Conservation (phyloP, 2,113 vertebrate genomes). For the Petaurus breviceps region DNA sequence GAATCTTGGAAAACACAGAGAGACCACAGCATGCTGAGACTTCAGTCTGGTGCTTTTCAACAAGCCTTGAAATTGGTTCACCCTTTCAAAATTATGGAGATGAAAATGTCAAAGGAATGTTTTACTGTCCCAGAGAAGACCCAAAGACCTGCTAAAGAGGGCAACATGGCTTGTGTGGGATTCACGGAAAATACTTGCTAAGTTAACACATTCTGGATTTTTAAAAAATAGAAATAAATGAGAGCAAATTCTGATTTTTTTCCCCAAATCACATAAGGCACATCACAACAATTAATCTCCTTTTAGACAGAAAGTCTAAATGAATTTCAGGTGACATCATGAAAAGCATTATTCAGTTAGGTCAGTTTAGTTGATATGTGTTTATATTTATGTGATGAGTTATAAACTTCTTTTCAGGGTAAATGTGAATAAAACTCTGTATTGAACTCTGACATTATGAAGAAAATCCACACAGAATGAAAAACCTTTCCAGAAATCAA, state of each 20-base stretch:
- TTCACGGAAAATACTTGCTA: not conserved
- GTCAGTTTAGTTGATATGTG: not conserved
- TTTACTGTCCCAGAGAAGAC: not conserved
- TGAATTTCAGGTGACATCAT: not conserved
- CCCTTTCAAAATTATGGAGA: not conserved
- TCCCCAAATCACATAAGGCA: not conserved
- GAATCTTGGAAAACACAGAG: not conserved
- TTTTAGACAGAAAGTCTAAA: not conserved
- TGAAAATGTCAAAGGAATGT: not conserved
- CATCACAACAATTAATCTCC: not conserved
- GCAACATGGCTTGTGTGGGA: not conserved
- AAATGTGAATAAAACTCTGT: not conserved
- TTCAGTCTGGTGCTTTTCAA: not conserved
- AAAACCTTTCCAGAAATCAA: not conserved
- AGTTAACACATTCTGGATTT: not conserved
- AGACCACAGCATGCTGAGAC: not conserved
- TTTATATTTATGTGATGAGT: not conserved
- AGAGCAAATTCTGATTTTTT: not conserved
- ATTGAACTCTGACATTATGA: not conserved
- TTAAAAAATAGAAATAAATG: not conserved
- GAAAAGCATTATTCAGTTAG: not conserved
- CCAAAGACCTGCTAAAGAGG: not conserved
- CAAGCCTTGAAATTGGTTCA: not conserved
- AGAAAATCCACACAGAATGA: not conserved
- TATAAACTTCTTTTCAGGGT: not conserved